Evolutionary conservation across 2,797 vertebrate species (phyloP).

Genomic region (Cryptoprocta ferox): DNA sequence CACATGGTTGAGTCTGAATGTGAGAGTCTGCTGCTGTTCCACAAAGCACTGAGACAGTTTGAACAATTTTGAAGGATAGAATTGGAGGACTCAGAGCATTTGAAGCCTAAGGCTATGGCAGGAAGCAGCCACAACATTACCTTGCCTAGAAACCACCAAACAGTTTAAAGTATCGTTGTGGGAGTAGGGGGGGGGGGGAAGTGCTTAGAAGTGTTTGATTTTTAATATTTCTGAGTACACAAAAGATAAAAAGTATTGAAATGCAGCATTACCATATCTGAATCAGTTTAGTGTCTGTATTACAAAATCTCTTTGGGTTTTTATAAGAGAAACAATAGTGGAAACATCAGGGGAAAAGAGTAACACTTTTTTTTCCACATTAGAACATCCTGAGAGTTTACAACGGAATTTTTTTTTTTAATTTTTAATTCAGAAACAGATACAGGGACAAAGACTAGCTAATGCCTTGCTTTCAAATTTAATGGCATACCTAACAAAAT

Average conservation of each 20-base stretch:
- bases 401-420: conserved; percentile 19
- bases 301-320: conserved; percentile 80
- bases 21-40: conserved; percentile 50
- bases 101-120: conserved; percentile 84
- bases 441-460: background rate
- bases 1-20: background rate
- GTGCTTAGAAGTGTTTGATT: conserved; percentile 81
- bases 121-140: conserved; percentile 72
- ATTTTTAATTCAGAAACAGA: conserved; percentile 57
- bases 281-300: conserved; percentile 76
- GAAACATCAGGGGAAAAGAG: conserved; percentile 72
- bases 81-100: conserved; percentile 82
- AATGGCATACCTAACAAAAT: conserved; percentile 51
- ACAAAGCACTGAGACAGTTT: conserved; percentile 72
- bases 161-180: conserved; percentile 79
- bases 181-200: conserved; percentile 64
- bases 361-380: conserved; percentile 33
- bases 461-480: conserved; percentile 54
- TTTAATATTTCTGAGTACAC: conserved; percentile 81
- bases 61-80: conserved; percentile 83
- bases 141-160: conserved; percentile 79
- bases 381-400: conserved; percentile 24
- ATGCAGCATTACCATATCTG: conserved; percentile 84
- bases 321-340: conserved; percentile 67
- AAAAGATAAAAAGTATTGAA: conserved; percentile 83